Conservation (phyloP, 2,113 vertebrate species). For the Lamprologus tigripictilis region DNA sequence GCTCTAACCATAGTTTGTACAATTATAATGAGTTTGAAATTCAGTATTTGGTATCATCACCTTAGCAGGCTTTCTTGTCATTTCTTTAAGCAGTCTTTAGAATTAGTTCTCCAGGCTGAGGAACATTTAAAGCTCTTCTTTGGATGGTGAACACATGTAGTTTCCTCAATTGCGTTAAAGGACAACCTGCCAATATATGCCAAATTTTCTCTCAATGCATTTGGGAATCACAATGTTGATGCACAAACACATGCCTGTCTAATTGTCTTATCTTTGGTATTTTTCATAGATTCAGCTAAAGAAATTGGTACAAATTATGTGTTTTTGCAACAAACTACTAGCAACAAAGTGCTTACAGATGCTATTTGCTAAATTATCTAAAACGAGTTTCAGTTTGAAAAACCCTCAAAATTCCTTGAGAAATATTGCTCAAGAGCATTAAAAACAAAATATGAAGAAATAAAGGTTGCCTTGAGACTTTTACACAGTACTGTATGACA, state of each 20-base stretch:
- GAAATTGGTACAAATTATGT: background rate
- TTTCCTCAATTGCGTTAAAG: background rate
- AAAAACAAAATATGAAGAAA: background rate
- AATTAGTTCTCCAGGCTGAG: accelerated
- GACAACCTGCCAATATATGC: background rate
- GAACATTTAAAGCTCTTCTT: background rate
- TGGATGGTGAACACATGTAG: background rate
- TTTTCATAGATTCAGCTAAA: background rate
- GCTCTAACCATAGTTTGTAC: background rate
- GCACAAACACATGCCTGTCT: background rate
- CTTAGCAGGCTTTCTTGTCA: background rate
- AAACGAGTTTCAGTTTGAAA: background rate
- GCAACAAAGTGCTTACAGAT: background rate
- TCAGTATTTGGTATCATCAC: background rate
- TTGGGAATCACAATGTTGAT: background rate
- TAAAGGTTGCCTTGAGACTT: background rate
- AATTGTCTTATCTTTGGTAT: background rate
- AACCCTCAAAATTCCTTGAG: accelerated
- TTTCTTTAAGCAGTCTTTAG: background rate
- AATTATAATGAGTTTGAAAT: background rate
- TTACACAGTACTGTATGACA: background rate
- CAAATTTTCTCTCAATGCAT: background rate
- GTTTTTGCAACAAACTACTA: background rate
- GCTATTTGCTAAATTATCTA: background rate
- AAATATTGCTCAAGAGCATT: background rate